Evolutionary conservation across 2,113 vertebrate species (phyloP), one percentile per base, ranked within the genome.

Genomic region (Protobothrops flavoviridis): DNA sequence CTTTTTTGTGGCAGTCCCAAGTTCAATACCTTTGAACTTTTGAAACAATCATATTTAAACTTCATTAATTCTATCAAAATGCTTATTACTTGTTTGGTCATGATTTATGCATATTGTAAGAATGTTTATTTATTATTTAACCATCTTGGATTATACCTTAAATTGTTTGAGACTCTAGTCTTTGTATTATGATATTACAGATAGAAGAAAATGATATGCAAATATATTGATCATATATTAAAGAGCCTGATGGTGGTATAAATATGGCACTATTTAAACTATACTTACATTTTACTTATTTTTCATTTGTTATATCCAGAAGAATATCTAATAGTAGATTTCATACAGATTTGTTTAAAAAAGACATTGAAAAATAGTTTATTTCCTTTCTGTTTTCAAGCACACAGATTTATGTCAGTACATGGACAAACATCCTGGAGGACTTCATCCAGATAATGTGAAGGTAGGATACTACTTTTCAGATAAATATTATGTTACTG

Each of bases 401-500:
- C 99, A 99, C 96, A 99, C 99, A 97, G 99, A 99, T 98, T 98
- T 99, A 97, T 99, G 99, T 97, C 99, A 99, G 98, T 99, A 99
- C 97, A 99, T 99, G 99, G 99, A 99, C 98, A 99, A 98, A 97
- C 98, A 99, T 95, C 99, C 99, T 12, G 99, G 99, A 92, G 99
- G 99, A 50, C 98, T 99, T 91, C 98, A 99, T 97, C 99, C 99
- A 94, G 99, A 99, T 93, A 99, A 99, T 95, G 98, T 99, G 96
- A 99, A 99, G 98, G 99, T 99, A 98, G 94, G 53, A 96, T 12
- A 69, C 92, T 90, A 89, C 5, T 88, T 69, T 74, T 52, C 17
- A 95, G 85, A 74, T 85, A 61, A 95, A 90, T 0, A 0, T 86
- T 94, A 7, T 87, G 88, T 39, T 24, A 89, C 4, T 56, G 56